Evolutionary conservation across 92 coral and sea anemone genomes (phyloP), one percentile per base, ranked within the genome.

Genomic region (Zoanthus gigantus): DNA sequence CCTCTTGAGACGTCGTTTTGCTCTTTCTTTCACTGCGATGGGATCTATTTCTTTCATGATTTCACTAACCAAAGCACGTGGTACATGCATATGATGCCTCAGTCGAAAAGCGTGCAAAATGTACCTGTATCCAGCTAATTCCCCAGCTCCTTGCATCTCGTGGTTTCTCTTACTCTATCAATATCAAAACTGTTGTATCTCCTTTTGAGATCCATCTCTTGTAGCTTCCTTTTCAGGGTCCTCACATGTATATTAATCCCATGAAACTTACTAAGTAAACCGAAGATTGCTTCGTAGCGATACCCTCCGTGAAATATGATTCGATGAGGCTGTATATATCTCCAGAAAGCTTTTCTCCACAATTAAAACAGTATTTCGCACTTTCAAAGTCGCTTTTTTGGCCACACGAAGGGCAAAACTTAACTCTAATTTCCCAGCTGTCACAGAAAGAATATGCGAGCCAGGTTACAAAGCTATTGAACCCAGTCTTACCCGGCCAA

Each of bases 121-220:
- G 65, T 15, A 58, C 23, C 65, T 58, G 65, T 69, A 69, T 34
- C 74, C 74, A 69, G 74, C 74, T 12, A 69, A 69, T 69, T 69
- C 45, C 45, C 74, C 74, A 69, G 74, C 74, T 69, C 74, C 74
- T 34, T 69, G 74, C 74, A 69, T 69, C 45, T 69, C 74, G 74
- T 69, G 45, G 37, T 69, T 69, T 34, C 65, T 58, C 65, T 58
- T 13, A 58, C 23, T 58, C 23, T 58, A 58, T 12, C 65, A 58
- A 58, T 58, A 58, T 58, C 65, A 58, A 58, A 58, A 58, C 23
- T 58, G 74, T 69, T 69, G 37, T 34, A 0, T 69, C 74, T 69
- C 74, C 74, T 69, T 69, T 69, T 69, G 74, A 29, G 74, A 69
- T 34, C 74, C 74, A 69, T 69, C 45, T 69, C 37, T 34, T 69